phyloP scores from a whole-genome alignment of 1,140 invertebrate species.

The Sweltsa coloradensis region DNA sequence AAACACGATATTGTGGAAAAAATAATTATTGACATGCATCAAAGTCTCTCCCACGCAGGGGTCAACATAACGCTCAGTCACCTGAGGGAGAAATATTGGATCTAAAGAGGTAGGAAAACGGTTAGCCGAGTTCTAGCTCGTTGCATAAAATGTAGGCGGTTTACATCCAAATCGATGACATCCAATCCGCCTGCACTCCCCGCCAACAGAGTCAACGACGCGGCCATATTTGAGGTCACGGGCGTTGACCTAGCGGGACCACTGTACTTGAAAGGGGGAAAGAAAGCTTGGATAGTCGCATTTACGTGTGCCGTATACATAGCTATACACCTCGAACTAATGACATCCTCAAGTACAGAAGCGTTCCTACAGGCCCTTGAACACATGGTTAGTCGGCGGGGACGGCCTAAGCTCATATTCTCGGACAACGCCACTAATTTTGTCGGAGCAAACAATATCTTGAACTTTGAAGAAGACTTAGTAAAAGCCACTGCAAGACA shows the following conservation, averaged over 20 bases:
- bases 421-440: conserved; percentile 31
- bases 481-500: conserved; percentile 13
- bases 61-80: no score
- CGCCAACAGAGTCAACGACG: conserved; percentile 19
- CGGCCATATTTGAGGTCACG: conserved; percentile 21
- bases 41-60: no score
- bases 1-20: no score
- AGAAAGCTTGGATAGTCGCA: conserved; percentile 25
- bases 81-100: no score
- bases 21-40: no score
- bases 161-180: no score
- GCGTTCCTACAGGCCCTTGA: conserved; percentile 26
- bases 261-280: conserved; percentile 18
- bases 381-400: conserved; percentile 28
- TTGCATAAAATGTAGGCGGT: no score
- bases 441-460: conserved; percentile 17
- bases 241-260: conserved; percentile 26
- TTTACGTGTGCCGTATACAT: conserved; percentile 28
- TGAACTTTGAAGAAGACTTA: conserved; percentile 10
- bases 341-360: conserved; percentile 23
- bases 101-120: no score
- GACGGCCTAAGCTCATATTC: conserved; percentile 20
- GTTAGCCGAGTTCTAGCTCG: no score
- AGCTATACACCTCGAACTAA: conserved; percentile 31
- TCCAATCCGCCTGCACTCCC: no score